Base-by-base conservation (phyloP, 1,140 invertebrate species). In the Drosophila lacertosa region DNA sequence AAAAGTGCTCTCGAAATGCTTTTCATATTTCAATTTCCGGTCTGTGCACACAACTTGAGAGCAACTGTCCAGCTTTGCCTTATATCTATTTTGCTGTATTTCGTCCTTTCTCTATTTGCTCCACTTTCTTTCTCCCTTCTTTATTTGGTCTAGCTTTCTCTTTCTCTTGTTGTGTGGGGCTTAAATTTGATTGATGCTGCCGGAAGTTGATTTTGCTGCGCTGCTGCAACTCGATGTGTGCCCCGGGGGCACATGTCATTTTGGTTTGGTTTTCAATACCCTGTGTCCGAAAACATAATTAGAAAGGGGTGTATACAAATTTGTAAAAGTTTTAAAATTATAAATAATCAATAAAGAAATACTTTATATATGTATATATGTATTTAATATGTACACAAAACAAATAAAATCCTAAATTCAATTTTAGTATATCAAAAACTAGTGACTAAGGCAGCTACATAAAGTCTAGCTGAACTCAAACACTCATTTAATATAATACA, bases 11-110 rank as follows among this genome's bases (percentile, higher is more conserved):
- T 20, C 68, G 50, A 62, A 63, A 62, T 59, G 58, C 53, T 73
- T 42, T 88, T 88, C 82, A 89, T 72, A 88, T 89, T 88, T 78
- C 78, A 88, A 88, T 88, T 88, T 88, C 82, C 82, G 83, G 71
- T 60, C 47, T 32, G 57, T 33, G 45, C 35, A 35, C 18, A 65
- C 10, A 55, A 42, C 16, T 45, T 51, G 29, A 9, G 48, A 45
- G 55, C 65, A 59, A 48, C 35, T 66, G 63, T 76, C 69, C 67
- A 67, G 29, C 57, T 44, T 42, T 63, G 16, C 20, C 60, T 50
- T 45, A 13, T 4, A 22, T 48, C 18, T 39, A 32, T 15, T 0
- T 26, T 0, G 4, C 2, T 13, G 9, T 42, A 13, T 20, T 15
- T 45, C 4, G 5, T 13, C 7, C n/a, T 15, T 29, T 4, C 15